phyloP scores from a whole-genome alignment of 2,113 vertebrate genomes.

The Meriones unguiculatus region DNA sequence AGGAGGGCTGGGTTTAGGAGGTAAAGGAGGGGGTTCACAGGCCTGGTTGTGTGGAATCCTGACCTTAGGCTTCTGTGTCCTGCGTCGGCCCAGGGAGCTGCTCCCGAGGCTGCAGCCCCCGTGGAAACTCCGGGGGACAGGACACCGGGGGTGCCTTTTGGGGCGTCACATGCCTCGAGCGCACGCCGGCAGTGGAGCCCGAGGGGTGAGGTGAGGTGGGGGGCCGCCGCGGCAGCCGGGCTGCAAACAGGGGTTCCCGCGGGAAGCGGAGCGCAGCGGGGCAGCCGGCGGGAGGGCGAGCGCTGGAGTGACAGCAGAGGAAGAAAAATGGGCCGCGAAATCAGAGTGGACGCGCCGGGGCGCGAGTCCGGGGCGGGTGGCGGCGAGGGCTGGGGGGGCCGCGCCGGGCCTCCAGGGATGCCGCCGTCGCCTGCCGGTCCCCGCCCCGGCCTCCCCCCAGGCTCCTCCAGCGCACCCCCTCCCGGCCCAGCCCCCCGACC shows the following conservation, averaged over 20 bases:
- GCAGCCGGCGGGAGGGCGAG: conserved; percentile 75
- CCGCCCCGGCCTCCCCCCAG: background rate
- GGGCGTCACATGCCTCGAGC: background rate
- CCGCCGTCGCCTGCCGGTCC: background rate
- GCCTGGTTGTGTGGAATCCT: background rate
- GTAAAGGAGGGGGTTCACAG: background rate
- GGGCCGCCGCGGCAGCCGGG: background rate
- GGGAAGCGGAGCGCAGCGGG: conserved; percentile 79
- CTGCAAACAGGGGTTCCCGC: conserved; percentile 67
- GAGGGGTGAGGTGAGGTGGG: background rate
- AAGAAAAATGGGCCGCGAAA: conserved; percentile 84
- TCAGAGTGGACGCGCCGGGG: conserved; percentile 81
- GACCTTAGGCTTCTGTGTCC: background rate
- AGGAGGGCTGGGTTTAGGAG: background rate
- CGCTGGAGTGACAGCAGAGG: conserved; percentile 76
- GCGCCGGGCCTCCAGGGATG: conserved; percentile 63
- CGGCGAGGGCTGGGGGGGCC: conserved; percentile 52
- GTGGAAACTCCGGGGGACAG: background rate
- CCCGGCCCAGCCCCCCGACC: background rate
- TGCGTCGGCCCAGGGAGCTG: too few species aligned
- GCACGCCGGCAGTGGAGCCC: background rate
- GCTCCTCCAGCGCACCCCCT: background rate
- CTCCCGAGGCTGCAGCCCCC: background rate
- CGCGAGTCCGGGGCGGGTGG: conserved; percentile 65
- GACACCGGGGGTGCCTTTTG: background rate